phyloP scores from a whole-genome alignment of 2,113 vertebrate genomes.

The Otis tarda region DNA sequence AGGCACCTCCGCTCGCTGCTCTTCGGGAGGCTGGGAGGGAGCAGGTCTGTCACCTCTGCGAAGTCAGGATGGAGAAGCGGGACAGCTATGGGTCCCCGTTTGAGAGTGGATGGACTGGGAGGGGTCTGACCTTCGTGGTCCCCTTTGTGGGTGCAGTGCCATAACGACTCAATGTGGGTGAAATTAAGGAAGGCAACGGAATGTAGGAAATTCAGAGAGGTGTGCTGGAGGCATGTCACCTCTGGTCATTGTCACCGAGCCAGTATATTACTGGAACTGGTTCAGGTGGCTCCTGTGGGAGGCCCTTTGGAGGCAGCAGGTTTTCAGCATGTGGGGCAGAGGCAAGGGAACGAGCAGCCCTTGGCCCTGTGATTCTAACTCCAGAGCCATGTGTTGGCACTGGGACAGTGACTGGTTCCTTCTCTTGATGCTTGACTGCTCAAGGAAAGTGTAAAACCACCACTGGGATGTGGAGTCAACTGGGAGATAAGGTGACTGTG shows the following conservation, averaged over 20 bases:
- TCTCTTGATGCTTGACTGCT: fast-evolving
- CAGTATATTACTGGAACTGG: fast-evolving
- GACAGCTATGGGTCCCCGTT: fast-evolving
- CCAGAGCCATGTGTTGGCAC: neutral
- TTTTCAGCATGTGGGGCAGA: neutral
- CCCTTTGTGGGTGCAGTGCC: neutral
- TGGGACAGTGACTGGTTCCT: neutral
- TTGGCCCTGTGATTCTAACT: fast-evolving
- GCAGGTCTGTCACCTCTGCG: neutral
- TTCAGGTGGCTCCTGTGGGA: fast-evolving
- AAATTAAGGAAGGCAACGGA: fast-evolving
- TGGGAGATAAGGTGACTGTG: fast-evolving
- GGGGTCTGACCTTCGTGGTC: fast-evolving
- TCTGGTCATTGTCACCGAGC: neutral
- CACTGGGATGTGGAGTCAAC: neutral
- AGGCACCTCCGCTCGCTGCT: neutral
- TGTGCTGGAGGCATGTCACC: neutral
- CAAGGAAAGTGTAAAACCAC: neutral
- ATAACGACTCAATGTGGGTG: fast-evolving
- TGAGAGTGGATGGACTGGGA: neutral
- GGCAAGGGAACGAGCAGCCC: neutral
- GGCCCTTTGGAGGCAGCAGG: neutral
- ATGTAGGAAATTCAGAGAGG: fast-evolving
- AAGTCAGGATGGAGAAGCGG: neutral
- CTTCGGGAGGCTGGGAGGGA: fast-evolving